Evolutionary conservation across 2,113 vertebrate genomes (phyloP), one percentile per base, ranked within the genome.

Genomic region (Saimiri boliviensis): DNA sequence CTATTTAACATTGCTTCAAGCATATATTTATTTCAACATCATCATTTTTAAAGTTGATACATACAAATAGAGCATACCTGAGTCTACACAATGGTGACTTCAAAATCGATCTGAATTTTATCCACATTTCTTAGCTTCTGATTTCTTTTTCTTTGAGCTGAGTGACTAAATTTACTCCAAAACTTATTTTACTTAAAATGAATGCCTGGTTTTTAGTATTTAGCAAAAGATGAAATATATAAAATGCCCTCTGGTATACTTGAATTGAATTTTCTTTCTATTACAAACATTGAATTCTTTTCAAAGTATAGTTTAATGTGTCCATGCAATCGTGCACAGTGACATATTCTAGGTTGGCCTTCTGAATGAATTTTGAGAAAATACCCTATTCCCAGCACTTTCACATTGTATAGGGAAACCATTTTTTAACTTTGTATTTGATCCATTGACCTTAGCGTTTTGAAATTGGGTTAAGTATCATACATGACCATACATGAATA

Each of bases 301-400:
- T 19, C 27, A 30, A 42, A 77, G n/a, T 27, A 0, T 17, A 14
- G 20, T n/a, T 52, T 3, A 42, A 16, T 8, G 3, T 32, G 25
- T 21, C 21, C 6, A 4, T 8, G 6, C 3, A 21, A 12, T 1
- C 17, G 21, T 3, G 16, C n/a, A 5, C 14, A 1, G 6, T 3
- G 45, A 17, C 10, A 10, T 0, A 66, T 11, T 49, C 47, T 4
- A 11, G 32, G 19, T 27, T 23, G 56, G n/a, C 52, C 49, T 68
- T 20, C 0, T 30, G 49, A 45, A 52, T 45, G 56, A 40, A 40
- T 49, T 66, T 19, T 52, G 77, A 49, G 19, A 37, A 58, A 35
- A 35, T n/a, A 20, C n/a, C 12, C 49, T 63, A 1, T 19, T 63
- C 66, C 32, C 25, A 20, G 35, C 37, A 80, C 74, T 76, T 85